Percentiles rank a stretch among this genome's conserved stretches.
Evolutionary conservation across 2,113 vertebrate genomes (phyloP).

Genomic region (Orthonyx spaldingii): DNA sequence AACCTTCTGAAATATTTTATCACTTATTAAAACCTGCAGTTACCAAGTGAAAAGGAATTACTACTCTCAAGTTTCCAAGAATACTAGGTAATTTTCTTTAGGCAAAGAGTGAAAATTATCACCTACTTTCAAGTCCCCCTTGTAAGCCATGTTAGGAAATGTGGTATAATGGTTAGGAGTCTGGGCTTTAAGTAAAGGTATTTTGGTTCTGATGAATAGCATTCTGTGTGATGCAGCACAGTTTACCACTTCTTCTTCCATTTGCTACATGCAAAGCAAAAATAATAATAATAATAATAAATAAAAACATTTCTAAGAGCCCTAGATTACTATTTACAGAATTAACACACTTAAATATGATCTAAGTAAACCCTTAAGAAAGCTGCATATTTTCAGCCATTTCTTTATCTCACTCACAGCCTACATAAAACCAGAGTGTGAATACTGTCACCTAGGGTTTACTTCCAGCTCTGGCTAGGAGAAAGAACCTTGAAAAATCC

Average conservation of each 20-base stretch:
- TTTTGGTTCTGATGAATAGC: neutral
- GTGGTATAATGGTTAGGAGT: neutral
- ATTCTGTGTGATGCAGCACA: neutral
- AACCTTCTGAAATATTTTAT: neutral
- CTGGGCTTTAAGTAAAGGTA: neutral
- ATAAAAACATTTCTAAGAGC: neutral
- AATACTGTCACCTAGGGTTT: neutral
- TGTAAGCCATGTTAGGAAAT: neutral
- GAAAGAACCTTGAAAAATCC: neutral
- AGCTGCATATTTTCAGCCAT: neutral
- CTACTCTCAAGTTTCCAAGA: neutral
- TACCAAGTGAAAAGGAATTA: neutral
- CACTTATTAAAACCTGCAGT: neutral
- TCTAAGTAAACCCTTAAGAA: neutral
- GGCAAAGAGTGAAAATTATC: neutral
- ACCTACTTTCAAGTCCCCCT: neutral
- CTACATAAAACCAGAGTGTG: neutral
- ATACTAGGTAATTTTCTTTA: neutral
- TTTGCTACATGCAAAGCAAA: neutral
- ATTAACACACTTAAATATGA: neutral
- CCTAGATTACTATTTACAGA: neutral
- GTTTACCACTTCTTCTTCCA: neutral
- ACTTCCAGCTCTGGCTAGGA: neutral
- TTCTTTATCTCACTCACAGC: neutral
- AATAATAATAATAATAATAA: neutral